Evolutionary conservation across 2,113 vertebrate species (phyloP).

Genomic region (Merops nubicus): DNA sequence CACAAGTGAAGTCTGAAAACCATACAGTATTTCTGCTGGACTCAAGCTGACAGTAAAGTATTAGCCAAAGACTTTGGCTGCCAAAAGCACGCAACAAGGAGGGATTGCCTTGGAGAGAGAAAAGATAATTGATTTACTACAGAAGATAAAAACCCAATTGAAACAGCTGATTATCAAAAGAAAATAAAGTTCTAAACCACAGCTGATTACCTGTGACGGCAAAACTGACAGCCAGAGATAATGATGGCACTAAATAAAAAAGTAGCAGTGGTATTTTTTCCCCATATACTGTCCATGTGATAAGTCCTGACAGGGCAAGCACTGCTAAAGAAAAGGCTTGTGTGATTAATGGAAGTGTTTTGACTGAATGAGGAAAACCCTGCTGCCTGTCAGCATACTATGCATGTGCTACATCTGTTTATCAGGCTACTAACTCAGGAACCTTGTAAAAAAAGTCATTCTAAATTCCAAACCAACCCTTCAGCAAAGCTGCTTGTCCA

Average conservation of each 20-base stretch:
- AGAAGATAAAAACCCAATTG: background rate
- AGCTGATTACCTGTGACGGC: background rate
- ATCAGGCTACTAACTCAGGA: background rate
- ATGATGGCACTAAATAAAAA: background rate
- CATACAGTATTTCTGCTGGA: background rate
- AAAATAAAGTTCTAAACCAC: background rate
- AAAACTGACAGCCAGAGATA: background rate
- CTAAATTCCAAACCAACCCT: background rate
- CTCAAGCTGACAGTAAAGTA: background rate
- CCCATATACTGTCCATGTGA: background rate
- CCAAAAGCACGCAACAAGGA: background rate
- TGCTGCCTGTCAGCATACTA: background rate
- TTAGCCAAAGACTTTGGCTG: background rate
- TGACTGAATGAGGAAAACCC: background rate
- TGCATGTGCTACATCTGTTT: background rate
- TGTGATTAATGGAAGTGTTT: background rate
- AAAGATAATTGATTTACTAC: background rate
- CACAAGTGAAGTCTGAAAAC: background rate
- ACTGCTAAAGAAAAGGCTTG: background rate
- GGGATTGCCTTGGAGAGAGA: background rate
- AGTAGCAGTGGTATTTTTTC: background rate
- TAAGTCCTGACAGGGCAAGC: background rate
- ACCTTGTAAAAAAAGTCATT: background rate
- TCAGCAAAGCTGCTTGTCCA: background rate
- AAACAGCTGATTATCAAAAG: background rate